These are phyloP conservation scores for Lophotriccus pileatus DNA, from an alignment of 2,797 vertebrate species.

Conservation along the genomic window DNA sequence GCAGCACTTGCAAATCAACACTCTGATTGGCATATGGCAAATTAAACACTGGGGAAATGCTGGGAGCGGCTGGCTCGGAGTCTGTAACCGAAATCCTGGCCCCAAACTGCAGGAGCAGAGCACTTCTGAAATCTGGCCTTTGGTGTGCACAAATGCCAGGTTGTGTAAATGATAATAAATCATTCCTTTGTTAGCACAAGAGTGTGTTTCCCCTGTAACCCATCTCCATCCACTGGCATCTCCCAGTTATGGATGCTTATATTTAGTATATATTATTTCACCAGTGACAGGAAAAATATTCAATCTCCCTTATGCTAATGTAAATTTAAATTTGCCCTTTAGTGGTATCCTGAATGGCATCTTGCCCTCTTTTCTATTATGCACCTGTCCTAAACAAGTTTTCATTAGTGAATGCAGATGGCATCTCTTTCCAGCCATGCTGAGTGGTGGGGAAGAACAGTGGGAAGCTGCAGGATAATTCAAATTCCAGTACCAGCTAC, in stretches of 20 bases:
- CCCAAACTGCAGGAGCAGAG: conserved; percentile 15
- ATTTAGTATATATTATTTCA: neutral
- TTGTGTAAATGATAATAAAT: conserved; percentile 52
- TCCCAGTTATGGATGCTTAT: neutral
- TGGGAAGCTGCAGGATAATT: conserved; percentile 38
- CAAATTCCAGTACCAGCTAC: neutral
- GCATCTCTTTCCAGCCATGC: conserved; percentile 16
- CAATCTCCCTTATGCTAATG: neutral
- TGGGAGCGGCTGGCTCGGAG: neutral
- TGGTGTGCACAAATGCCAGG: conserved; percentile 44
- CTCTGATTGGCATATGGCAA: conserved; percentile 66
- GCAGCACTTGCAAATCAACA: conserved; percentile 49
- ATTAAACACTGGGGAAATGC: conserved; percentile 41
- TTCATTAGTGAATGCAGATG: conserved; percentile 61
- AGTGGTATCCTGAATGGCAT: conserved; percentile 21
- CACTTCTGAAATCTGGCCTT: conserved; percentile 40
- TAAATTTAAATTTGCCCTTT: conserved; percentile 38
- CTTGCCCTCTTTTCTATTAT: conserved; percentile 11
- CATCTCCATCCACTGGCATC: neutral
- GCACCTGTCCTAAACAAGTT: conserved; percentile 59
- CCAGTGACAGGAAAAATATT: conserved; percentile 15
- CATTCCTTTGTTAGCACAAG: conserved; percentile 44
- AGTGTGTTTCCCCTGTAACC: neutral
- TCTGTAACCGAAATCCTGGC: conserved; percentile 22
- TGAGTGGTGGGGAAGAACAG: neutral